Evolutionary conservation across 2,888 invertebrate species (phyloP).

Genomic region (Rhingia rostrata): DNA sequence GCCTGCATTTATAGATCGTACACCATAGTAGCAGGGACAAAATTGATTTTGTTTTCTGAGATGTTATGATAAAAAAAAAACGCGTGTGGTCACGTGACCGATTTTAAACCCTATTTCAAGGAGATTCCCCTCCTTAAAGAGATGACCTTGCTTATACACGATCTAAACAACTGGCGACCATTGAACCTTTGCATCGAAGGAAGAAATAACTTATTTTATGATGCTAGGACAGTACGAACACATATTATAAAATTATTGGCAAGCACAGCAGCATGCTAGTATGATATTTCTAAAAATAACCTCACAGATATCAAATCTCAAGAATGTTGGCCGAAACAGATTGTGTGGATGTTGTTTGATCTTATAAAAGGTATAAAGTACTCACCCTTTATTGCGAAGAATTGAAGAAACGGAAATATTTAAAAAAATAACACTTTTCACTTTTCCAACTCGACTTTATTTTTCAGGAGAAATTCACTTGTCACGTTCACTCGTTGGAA

Average conservation of each 20-base stretch:
- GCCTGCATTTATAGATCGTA: slow-evolving; percentile 7
- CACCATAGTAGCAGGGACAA: slow-evolving; percentile 62
- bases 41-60: slow-evolving; percentile 15
- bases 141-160: too few species aligned
- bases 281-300: slow-evolving; percentile 64
- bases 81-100: slow-evolving; percentile 52
- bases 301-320: slow-evolving; percentile 38
- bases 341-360: background rate
- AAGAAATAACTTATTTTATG: slow-evolving; percentile 11
- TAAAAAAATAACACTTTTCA: slow-evolving; percentile 30
- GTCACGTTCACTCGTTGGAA: slow-evolving; percentile 53
- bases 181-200: slow-evolving; percentile 36
- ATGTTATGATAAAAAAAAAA: slow-evolving; percentile 61
- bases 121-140: background rate
- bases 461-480: slow-evolving; percentile 46
- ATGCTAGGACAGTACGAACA: background rate
- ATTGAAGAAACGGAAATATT: slow-evolving; percentile 5
- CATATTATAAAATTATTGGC: slow-evolving; percentile 27
- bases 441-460: slow-evolving; percentile 31
- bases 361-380: background rate
- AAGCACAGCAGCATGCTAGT: slow-evolving; percentile 23
- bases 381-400: slow-evolving; percentile 47
- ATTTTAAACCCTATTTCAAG: slow-evolving; percentile 17
- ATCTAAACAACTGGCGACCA: background rate
- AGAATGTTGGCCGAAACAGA: slow-evolving; percentile 25